Conservation (phyloP, 2,888 invertebrate genomes). For the Halocaridina rubra region DNA sequence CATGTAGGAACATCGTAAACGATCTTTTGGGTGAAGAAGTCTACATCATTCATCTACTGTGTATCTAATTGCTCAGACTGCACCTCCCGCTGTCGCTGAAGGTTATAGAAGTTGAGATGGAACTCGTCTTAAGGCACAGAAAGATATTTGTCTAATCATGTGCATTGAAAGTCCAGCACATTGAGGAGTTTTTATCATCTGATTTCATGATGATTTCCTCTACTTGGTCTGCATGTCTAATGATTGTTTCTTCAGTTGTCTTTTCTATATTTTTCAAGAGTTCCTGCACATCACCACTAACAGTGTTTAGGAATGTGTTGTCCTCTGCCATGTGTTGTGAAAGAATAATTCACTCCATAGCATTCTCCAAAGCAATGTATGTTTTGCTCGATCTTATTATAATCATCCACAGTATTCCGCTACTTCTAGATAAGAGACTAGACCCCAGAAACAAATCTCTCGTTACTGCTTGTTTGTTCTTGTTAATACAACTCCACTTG, state of each 20-base stretch:
- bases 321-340: background rate
- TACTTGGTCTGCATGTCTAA: background rate
- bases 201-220: background rate
- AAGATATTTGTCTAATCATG: background rate
- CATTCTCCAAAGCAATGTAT: constrained; percentile 22
- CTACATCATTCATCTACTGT: background rate
- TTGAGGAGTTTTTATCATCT: background rate
- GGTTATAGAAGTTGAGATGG: background rate
- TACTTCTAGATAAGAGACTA: background rate
- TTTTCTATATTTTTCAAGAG: background rate
- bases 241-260: background rate
- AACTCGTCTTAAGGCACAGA: background rate
- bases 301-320: background rate
- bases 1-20: constrained; percentile 66
- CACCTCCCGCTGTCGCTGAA: background rate
- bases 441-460: background rate
- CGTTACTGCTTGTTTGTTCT: background rate
- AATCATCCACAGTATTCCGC: background rate
- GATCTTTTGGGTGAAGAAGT: constrained; percentile 21
- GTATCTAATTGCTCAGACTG: constrained; percentile 1
- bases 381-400: constrained; percentile 12
- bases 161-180: background rate
- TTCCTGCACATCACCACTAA: background rate
- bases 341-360: background rate
- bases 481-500: background rate